A percentile compares a stretch with the other conserved stretches of the same genome.
phyloP scores from a whole-genome alignment of 2,888 invertebrate genomes.

The Hanleya hanleyi region DNA sequence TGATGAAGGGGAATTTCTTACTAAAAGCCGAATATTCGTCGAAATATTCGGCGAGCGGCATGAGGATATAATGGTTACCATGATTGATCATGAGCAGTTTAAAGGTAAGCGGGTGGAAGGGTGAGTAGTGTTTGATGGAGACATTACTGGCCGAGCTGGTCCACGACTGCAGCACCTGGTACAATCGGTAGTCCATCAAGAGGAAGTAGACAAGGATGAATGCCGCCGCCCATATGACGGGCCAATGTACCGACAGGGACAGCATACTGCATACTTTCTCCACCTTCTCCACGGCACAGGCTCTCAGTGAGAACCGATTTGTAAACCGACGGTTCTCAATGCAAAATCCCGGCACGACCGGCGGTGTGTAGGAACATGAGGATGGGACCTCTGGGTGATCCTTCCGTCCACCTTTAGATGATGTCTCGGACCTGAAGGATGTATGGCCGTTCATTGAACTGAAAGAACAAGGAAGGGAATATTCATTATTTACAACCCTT shows the following conservation, averaged over 20 bases:
- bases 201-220: conserved; percentile 40
- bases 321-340: not conserved
- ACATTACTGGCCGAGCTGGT: conserved; percentile 30
- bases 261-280: not conserved
- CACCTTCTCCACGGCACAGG: not conserved
- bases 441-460: not conserved
- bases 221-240: not conserved
- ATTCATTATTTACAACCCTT: no score
- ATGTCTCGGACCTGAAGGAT: not conserved
- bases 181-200: conserved; percentile 53
- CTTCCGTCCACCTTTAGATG: not conserved
- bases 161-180: conserved; percentile 42
- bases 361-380: not conserved
- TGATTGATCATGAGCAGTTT: conserved; percentile 89
- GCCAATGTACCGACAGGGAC: not conserved
- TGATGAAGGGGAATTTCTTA: conserved; percentile 77
- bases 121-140: conserved; percentile 40
- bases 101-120: conserved; percentile 79
- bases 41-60: conserved; percentile 84
- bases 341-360: not conserved
- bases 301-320: not conserved
- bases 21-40: conserved; percentile 81
- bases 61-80: conserved; percentile 87
- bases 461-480: not conserved
- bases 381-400: not conserved